These are phyloP conservation scores for Corythornis cristatus DNA, from an alignment of 2,113 vertebrate genomes.

Conservation along the genomic window DNA sequence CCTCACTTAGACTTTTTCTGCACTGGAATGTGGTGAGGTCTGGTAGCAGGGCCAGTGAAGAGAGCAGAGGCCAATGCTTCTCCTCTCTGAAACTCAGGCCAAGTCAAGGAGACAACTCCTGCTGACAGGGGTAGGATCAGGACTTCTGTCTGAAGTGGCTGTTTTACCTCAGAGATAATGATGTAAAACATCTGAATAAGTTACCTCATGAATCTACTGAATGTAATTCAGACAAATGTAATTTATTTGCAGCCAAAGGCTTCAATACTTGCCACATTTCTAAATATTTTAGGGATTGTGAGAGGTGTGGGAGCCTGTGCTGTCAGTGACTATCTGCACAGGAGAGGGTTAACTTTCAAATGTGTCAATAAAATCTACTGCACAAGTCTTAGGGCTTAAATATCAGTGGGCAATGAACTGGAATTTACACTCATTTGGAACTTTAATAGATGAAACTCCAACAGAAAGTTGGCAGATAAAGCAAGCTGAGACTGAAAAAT, in stretches of 20 bases:
- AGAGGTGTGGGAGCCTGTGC: not conserved
- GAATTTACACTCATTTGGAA: constrained; percentile 40
- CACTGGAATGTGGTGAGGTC: not conserved
- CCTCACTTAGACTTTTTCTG: not conserved
- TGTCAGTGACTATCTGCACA: not conserved
- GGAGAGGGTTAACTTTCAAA: constrained; percentile 22
- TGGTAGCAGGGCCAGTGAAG: not conserved
- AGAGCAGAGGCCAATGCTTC: not conserved
- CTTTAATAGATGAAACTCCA: constrained; percentile 17
- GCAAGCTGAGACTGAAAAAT: not conserved
- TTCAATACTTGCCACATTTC: not conserved
- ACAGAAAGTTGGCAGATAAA: not conserved
- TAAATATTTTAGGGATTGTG: not conserved
- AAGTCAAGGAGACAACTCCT: not conserved
- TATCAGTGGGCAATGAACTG: constrained; percentile 39
- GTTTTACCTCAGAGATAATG: not conserved
- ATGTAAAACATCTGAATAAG: not conserved
- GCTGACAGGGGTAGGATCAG: not conserved
- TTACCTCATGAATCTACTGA: not conserved
- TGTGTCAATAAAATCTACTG: not conserved
- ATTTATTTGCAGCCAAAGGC: not conserved
- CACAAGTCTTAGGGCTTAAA: not conserved
- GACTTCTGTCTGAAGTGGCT: not conserved
- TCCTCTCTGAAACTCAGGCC: not conserved
- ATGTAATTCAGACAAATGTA: not conserved